Conservation (phyloP, 2,888 invertebrate genomes). For the Agonum fuliginosum region DNA sequence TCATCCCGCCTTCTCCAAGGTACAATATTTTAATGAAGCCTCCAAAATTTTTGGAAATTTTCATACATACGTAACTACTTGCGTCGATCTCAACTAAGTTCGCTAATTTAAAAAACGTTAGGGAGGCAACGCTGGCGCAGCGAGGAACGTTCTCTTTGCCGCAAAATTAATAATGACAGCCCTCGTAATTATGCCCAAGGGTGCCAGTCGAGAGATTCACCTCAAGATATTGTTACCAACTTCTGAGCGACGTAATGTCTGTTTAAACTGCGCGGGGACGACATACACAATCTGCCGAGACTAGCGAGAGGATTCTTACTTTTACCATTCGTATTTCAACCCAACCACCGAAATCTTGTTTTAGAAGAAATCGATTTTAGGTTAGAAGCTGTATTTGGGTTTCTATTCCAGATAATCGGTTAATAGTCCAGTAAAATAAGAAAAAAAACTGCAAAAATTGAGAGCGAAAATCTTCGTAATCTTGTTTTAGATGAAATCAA, state of each 20-base stretch:
- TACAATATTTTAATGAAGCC: slow-evolving; percentile 34
- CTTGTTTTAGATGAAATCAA: no score
- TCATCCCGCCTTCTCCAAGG: slow-evolving; percentile 34
- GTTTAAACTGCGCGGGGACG: slow-evolving; percentile 51
- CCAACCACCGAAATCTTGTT: no score
- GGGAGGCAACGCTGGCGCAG: not conserved
- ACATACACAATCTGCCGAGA: slow-evolving; percentile 12
- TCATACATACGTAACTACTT: slow-evolving; percentile 38
- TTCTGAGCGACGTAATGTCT: slow-evolving; percentile 56
- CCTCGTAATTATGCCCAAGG: slow-evolving; percentile 61
- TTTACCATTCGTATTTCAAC: no score
- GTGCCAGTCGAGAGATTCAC: slow-evolving; percentile 58
- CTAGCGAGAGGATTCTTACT: no score
- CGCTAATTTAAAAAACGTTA: slow-evolving; percentile 41
- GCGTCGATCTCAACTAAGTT: slow-evolving; percentile 26
- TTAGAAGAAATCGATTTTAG: no score
- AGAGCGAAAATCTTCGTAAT: no score
- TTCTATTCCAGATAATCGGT: no score
- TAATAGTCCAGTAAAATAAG: no score
- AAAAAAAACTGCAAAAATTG: no score
- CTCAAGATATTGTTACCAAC: slow-evolving; percentile 56
- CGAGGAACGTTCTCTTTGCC: slow-evolving; percentile 43
- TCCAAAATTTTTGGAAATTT: slow-evolving; percentile 35
- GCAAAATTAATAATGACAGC: slow-evolving; percentile 60
- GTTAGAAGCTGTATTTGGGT: no score